Evolutionary conservation across 2,797 vertebrate species (phyloP), one percentile per base, ranked within the genome.

Genomic region (Lophotriccus pileatus): DNA sequence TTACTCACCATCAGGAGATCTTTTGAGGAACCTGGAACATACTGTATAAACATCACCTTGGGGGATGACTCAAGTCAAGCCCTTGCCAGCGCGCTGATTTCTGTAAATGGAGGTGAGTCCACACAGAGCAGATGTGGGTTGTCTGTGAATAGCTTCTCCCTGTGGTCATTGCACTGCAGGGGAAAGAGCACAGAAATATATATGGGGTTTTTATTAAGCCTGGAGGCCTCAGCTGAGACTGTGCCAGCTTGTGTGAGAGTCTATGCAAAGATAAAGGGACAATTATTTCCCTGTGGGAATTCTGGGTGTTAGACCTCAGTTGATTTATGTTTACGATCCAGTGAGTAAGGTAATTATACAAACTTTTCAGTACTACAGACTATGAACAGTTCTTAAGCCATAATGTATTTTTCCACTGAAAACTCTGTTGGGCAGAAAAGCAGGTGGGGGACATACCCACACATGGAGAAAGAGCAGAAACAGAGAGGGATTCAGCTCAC

Each of bases 1-100:
- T 93, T 98, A 60, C 96, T 99, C 92, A 98, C 91, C 8, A 95
- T 99, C 92, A 98, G 96, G 55, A 98, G 98, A 77, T 97, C 98
- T 62, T 99, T 99, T 95, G 97, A 84, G 24, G 97, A 98, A 49
- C 97, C 99, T 1, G 99, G 99, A 70, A 99, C 96, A 3, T 99
- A 99, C 96, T 99, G 99, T 10, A 97, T 99, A 82, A 99, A 99
- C 97, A 98, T 99, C 96, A 99, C 98, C 24, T 94, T 99, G 96
- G 98, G 97, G 23, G 98, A 99, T 77, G 97, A 98, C 28, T 92
- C 97, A 14, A 99, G 98, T 62, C 90, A 98, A 96, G 98, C 98
- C 56, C 97, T 98, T 44, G 97, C 98, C 56, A 99, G 97, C 41
- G 98, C 99, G 4, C 98, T 98, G 2, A 94, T 99, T 94, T 99